Conservation (phyloP, 2,888 invertebrate genomes). For the Lymantria dispar region DNA sequence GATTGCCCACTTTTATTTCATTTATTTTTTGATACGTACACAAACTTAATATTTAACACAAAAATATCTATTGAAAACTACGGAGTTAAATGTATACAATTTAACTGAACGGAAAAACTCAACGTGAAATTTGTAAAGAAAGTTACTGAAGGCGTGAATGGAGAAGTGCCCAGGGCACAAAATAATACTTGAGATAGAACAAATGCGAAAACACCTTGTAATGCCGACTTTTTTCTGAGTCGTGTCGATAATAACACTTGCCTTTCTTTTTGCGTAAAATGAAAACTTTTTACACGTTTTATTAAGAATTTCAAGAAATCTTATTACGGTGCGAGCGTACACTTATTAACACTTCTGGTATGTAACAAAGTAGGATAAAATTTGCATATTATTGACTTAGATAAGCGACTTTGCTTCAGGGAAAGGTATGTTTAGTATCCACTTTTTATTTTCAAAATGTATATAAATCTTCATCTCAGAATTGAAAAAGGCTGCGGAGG, state of each 20-base stretch:
- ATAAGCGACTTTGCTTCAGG: conserved; percentile 22
- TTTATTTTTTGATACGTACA: conserved; percentile 63
- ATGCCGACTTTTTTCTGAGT: conserved; percentile 52
- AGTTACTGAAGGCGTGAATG: conserved; percentile 58
- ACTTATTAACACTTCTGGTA: conserved; percentile 24
- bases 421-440: conserved; percentile 20
- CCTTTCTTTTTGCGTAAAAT: conserved; percentile 18
- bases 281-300: conserved; percentile 28
- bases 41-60: conserved; percentile 63
- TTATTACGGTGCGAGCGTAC: conserved; percentile 10
- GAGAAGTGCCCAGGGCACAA: conserved; percentile 59
- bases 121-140: conserved; percentile 62
- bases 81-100: conserved; percentile 64
- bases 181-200: conserved; percentile 67
- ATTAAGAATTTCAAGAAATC: conserved; percentile 19
- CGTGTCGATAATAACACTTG: conserved; percentile 58
- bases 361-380: conserved; percentile 23
- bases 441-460: conserved; percentile 26
- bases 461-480: conserved; percentile 54
- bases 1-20: conserved; percentile 73
- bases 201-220: conserved; percentile 62
- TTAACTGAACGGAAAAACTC: conserved; percentile 68
- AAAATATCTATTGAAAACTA: conserved; percentile 55
- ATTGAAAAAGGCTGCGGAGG: conserved; percentile 53
- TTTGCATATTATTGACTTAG: conserved; percentile 35